phyloP scores from a whole-genome alignment of 1,140 invertebrate species.

The Rhopalosiphum maidis region DNA sequence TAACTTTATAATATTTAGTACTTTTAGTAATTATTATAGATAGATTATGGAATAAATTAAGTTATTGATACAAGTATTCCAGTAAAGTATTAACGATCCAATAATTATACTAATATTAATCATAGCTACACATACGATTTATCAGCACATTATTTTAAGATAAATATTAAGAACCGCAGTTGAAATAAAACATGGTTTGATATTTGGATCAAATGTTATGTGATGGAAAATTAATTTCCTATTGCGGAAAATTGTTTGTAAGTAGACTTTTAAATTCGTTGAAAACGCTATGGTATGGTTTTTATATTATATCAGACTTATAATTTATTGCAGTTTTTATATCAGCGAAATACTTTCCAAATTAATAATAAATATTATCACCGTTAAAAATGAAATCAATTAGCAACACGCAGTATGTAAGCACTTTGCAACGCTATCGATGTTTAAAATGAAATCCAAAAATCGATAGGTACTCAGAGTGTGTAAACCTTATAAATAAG shows the following conservation, averaged over 20 bases:
- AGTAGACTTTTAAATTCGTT: conserved; percentile 5
- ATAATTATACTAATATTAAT: conserved; percentile 5
- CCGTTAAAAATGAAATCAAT: neutral
- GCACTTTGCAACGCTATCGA: neutral
- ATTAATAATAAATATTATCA: neutral
- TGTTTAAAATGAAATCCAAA: neutral
- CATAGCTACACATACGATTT: neutral
- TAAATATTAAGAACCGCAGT: neutral
- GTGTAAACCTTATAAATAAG: neutral
- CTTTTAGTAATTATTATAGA: neutral
- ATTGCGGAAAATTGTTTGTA: neutral
- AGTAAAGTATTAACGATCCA: neutral
- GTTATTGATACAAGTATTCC: neutral
- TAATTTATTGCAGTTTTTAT: neutral
- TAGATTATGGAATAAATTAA: neutral
- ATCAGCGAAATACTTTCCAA: neutral
- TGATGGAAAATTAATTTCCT: neutral
- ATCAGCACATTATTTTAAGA: neutral
- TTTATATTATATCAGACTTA: neutral
- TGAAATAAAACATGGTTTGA: neutral
- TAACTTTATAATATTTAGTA: conserved; percentile 6
- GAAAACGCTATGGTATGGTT: neutral
- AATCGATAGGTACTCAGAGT: neutral
- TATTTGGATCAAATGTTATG: neutral
- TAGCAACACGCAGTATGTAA: neutral